Evolutionary conservation across 2,113 vertebrate species (phyloP), one percentile per base, ranked within the genome.

Genomic region (Ammodytes dubius): DNA sequence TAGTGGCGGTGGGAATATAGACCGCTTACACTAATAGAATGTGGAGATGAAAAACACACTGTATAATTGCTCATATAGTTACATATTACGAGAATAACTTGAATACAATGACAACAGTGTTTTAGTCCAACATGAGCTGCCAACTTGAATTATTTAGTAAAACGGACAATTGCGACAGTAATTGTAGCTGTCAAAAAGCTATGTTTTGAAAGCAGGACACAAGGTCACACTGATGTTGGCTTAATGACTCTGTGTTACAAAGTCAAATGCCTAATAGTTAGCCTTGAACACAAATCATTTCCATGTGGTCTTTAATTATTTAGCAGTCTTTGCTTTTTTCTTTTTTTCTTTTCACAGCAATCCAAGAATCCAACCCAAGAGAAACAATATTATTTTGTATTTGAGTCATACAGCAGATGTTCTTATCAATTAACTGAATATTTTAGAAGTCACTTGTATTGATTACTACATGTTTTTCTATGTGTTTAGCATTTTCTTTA

Each of bases 11-110:
- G 70, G 84, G 91, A 92, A 87, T 78, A 75, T 57, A 64, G 67
- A 83, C 80, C 43, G 71, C 73, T 89, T 87, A 70, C 65, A 56
- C 40, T 72, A 88, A 85, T 88, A 91, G 81, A 85, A 85, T 71
- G 81, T 74, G 65, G 72, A 84, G 74, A 66, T 75, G 53, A 43
- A 56, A 80, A 77, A 74, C 35, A 74, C 9, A 35, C 35, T 73
- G 42, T 42, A 59, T 27, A 19, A n/a, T n/a, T 58, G 10, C 56
- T 73, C n/a, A 27, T 67, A 58, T 7, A 52, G 42, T 19, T 37
- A 2, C 39, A 46, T 74, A 42, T 61, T 10, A 46, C 47, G 35
- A 64, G 27, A 74, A 15, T 17, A 2, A 40, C 12, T 50, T 35
- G 39, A 69, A 69, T 17, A 64, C 1, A 71, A 47, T 4, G n/a